A percentile compares a stretch with the other conserved stretches of the same genome.
Evolutionary conservation across 2,888 invertebrate genomes (phyloP).

Genomic region (Drosophila colorata): DNA sequence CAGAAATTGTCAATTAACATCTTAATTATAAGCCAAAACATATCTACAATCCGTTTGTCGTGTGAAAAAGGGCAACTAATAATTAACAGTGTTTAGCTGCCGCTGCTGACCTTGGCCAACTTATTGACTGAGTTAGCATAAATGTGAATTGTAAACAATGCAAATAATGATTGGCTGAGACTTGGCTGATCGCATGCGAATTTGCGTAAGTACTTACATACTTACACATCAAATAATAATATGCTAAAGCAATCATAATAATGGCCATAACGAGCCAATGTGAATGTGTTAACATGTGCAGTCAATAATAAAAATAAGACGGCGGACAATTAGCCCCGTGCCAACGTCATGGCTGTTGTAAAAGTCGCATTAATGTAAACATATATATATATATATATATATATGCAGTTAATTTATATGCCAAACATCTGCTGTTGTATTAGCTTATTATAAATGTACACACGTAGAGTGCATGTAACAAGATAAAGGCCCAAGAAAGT

Average conservation of each 20-base stretch:
- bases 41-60: slow-evolving; percentile 15
- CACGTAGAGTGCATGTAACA: too few species aligned
- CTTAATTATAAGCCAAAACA: slow-evolving; percentile 9
- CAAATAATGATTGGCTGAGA: slow-evolving; percentile 38
- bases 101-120: slow-evolving; percentile 62
- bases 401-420: slow-evolving; percentile 57
- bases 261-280: slow-evolving; percentile 57
- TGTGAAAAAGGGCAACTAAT: slow-evolving; percentile 28
- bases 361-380: slow-evolving; percentile 35
- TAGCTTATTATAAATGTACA: too few species aligned
- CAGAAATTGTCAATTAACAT: not conserved
- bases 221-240: slow-evolving; percentile 51
- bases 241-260: slow-evolving; percentile 60
- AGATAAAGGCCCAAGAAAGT: slow-evolving; percentile 1
- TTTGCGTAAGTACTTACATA: slow-evolving; percentile 59
- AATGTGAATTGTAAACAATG: slow-evolving; percentile 49
- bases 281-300: slow-evolving; percentile 35
- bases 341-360: slow-evolving; percentile 32
- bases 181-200: slow-evolving; percentile 33
- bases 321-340: slow-evolving; percentile 14
- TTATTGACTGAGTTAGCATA: slow-evolving; percentile 45
- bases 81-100: slow-evolving; percentile 32
- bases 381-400: slow-evolving; percentile 4
- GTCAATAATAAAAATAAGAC: slow-evolving; percentile 61
- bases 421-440: slow-evolving; percentile 42